Percentiles rank a stretch among this genome's conserved stretches.
Evolutionary conservation across 1,140 invertebrate species (phyloP).

Genomic region (Drosophila parvula): DNA sequence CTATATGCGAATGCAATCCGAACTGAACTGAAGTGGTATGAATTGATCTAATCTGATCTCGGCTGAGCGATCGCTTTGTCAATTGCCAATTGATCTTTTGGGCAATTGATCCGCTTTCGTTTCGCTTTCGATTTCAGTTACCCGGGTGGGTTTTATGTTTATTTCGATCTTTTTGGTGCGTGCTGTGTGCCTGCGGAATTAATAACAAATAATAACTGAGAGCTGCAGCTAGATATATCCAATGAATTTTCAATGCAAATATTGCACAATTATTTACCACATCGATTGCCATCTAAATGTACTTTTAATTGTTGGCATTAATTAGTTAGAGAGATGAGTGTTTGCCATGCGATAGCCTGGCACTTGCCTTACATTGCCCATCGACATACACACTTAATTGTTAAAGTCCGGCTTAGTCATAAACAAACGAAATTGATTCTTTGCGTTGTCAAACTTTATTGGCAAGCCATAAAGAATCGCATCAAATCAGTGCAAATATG

Average conservation of each 20-base stretch:
- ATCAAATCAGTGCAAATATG: constrained; percentile 72
- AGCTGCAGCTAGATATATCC: constrained; percentile 10
- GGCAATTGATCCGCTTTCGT: constrained; percentile 74
- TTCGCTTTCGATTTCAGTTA: constrained; percentile 43
- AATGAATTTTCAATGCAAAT: constrained; percentile 52
- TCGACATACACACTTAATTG: constrained; percentile 32
- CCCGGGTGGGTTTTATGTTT: constrained; percentile 4
- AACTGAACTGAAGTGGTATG: constrained; percentile 29
- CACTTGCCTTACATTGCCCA: constrained; percentile 30
- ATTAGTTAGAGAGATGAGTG: constrained; percentile 43
- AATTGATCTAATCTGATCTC: constrained; percentile 45
- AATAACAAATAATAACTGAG: constrained; percentile 23
- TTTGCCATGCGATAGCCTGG: constrained; percentile 38
- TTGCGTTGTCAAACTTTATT: constrained; percentile 57
- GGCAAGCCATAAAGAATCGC: constrained; percentile 70
- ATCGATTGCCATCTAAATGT: constrained; percentile 66
- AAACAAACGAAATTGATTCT: constrained; percentile 71
- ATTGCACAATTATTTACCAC: constrained; percentile 44
- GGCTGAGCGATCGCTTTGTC: constrained; percentile 61
- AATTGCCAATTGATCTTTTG: constrained; percentile 81
- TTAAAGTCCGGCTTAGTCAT: constrained; percentile 36
- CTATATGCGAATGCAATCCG: constrained; percentile 17
- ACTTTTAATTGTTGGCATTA: constrained; percentile 66
- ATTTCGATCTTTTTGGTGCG: constrained; percentile 36
- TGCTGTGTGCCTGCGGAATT: constrained; percentile 30